Percentiles rank a stretch among this genome's conserved stretches.
phyloP scores from a whole-genome alignment of 2,113 vertebrate genomes.

The Atherinomorus stipes region DNA sequence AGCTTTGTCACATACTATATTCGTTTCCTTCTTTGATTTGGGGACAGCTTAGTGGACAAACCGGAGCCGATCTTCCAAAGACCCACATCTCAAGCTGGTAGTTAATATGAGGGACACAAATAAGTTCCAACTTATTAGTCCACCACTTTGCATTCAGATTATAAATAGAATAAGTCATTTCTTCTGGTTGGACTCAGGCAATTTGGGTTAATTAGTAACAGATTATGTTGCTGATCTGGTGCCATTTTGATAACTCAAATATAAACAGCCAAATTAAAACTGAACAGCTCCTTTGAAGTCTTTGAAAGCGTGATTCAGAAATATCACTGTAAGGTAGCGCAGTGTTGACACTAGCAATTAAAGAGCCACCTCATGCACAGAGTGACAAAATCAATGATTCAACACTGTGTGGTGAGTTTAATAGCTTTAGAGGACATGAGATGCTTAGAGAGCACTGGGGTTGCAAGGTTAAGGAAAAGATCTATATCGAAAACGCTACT shows the following conservation, averaged over 20 bases:
- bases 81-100: constrained; percentile 43
- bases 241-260: constrained; percentile 16
- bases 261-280: background rate
- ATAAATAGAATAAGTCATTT: background rate
- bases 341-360: constrained; percentile 72
- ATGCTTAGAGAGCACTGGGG: constrained; percentile 55
- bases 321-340: constrained; percentile 40
- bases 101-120: constrained; percentile 40
- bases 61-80: constrained; percentile 55
- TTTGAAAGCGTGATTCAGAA: constrained; percentile 35
- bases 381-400: constrained; percentile 79
- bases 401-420: constrained; percentile 65
- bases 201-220: constrained; percentile 3
- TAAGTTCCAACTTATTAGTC: constrained; percentile 5
- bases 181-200: background rate
- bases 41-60: constrained; percentile 63
- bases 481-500: constrained; percentile 63
- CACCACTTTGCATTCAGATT: background rate
- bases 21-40: constrained; percentile 62
- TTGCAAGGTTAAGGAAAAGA: constrained; percentile 64
- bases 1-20: constrained; percentile 67
- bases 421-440: constrained; percentile 57
- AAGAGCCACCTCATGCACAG: constrained; percentile 56
- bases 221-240: background rate
- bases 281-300: constrained; percentile 10